Conservation (phyloP, 2,888 invertebrate species). For the Plebejus anna region DNA sequence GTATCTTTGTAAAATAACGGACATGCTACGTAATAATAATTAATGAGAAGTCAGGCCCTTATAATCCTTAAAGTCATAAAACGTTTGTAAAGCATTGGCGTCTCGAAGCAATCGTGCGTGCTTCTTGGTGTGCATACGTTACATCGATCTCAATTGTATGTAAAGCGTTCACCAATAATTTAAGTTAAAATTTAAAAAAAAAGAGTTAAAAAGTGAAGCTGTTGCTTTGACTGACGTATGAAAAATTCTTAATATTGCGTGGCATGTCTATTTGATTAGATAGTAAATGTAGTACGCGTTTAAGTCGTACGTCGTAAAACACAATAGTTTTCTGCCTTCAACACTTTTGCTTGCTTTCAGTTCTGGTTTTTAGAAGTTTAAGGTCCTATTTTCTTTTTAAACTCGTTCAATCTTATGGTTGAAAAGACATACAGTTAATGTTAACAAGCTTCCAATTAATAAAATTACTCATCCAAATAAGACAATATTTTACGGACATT, state of each 20-base stretch:
- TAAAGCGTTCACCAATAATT: neutral
- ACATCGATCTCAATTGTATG: too few species aligned
- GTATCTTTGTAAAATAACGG: neutral
- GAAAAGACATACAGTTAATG: neutral
- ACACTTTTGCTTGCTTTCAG: neutral
- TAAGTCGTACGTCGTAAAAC: neutral
- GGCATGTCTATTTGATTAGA: constrained; percentile 3
- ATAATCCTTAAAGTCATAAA: neutral
- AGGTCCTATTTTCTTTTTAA: neutral
- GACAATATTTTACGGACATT: neutral
- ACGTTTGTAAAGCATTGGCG: neutral
- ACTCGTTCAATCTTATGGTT: neutral
- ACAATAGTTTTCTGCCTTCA: neutral
- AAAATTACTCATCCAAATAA: neutral
- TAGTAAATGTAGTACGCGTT: constrained; percentile 4
- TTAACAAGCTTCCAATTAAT: neutral
- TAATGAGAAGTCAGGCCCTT: neutral
- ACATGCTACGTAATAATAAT: neutral
- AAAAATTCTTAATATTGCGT: neutral
- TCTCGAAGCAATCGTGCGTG: neutral
- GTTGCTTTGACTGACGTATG: neutral
- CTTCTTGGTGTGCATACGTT: neutral
- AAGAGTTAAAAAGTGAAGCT: neutral
- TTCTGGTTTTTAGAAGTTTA: neutral
- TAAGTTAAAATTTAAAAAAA: neutral